phyloP scores from a whole-genome alignment of 2,888 invertebrate genomes.

The Diaphora mendica region DNA sequence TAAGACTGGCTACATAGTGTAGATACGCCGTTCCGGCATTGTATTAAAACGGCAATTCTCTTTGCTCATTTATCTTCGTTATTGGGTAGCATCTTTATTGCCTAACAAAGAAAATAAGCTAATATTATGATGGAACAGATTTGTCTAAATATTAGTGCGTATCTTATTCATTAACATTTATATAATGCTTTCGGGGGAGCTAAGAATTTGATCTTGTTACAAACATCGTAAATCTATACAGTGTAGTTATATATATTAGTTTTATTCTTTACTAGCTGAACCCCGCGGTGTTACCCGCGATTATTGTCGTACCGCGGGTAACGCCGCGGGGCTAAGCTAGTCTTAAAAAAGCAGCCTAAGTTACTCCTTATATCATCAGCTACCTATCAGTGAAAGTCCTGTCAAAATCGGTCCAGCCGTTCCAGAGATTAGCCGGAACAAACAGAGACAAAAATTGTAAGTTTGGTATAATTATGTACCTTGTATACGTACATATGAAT shows the following conservation, averaged over 20 bases:
- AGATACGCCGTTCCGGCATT: conserved; percentile 9
- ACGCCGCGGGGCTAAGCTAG: too few species aligned
- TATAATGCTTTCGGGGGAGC: not conserved
- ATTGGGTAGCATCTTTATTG: conserved; percentile 14
- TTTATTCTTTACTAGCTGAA: too few species aligned
- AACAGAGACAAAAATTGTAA: too few species aligned
- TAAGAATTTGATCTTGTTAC: not conserved
- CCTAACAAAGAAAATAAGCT: conserved; percentile 5
- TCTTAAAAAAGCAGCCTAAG: too few species aligned
- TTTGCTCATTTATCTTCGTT: conserved; percentile 35
- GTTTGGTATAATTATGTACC: too few species aligned
- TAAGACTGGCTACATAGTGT: conserved; percentile 13
- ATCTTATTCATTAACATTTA: not conserved
- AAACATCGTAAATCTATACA: not conserved
- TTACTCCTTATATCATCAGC: too few species aligned
- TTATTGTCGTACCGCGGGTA: too few species aligned
- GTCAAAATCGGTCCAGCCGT: too few species aligned
- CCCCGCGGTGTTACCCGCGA: too few species aligned
- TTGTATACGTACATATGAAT: too few species aligned
- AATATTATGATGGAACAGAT: not conserved
- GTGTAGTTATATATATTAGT: not conserved
- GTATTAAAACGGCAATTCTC: conserved; percentile 23
- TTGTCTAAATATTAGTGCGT: conserved; percentile 14
- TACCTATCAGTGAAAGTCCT: too few species aligned
- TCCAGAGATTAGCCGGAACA: too few species aligned